Evolutionary conservation across 2,113 vertebrate genomes (phyloP).

Genomic region (Pterocles orientalis): DNA sequence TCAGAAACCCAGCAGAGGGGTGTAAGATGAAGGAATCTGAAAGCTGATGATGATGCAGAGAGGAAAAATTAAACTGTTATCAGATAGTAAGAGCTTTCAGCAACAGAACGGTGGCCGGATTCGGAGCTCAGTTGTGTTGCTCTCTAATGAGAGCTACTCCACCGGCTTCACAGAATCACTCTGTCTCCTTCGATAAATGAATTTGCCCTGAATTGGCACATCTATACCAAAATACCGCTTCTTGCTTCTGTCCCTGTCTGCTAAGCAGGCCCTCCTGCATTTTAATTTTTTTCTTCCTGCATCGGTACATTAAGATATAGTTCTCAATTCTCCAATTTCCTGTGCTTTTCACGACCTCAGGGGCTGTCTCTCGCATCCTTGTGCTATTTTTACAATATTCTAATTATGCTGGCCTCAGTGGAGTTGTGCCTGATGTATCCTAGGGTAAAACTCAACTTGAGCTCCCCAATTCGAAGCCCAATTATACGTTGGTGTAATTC

Average conservation of each 20-base stretch:
- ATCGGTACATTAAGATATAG: background rate
- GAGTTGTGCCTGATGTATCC: background rate
- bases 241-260: background rate
- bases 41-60: background rate
- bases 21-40: background rate
- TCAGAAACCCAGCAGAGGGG: background rate
- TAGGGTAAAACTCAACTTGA: background rate
- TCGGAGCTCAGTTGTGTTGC: background rate
- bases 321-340: background rate
- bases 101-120: background rate
- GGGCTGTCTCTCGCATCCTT: background rate
- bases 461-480: background rate
- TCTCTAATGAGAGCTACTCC: background rate
- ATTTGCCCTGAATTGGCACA: background rate
- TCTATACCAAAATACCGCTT: background rate
- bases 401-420: background rate
- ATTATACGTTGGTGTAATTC: background rate
- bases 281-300: fast-evolving
- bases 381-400: slow-evolving; percentile 18
- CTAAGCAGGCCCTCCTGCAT: background rate
- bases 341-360: background rate
- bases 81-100: background rate
- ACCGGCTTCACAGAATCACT: background rate
- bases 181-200: background rate
- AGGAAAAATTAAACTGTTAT: background rate